A percentile compares a stretch with the other conserved stretches of the same genome.
These are phyloP conservation scores for Hydrophis major DNA, from an alignment of 2,797 vertebrate species.

Conservation along the genomic window DNA sequence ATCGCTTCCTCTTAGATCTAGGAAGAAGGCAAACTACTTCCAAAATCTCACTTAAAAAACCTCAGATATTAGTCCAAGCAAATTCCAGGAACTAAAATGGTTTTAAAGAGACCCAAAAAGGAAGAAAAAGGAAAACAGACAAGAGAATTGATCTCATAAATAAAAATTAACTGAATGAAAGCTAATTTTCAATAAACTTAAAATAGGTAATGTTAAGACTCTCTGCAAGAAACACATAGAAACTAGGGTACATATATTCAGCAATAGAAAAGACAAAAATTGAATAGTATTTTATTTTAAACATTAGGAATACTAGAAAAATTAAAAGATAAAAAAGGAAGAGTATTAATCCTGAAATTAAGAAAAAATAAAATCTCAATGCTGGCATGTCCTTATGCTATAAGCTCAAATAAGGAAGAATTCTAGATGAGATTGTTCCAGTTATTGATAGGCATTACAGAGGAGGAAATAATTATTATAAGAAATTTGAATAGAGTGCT, in stretches of 20 bases:
- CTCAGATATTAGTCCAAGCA: neutral
- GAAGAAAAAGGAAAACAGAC: neutral
- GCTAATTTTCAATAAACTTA: neutral
- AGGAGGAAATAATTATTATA: neutral
- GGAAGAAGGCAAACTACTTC: neutral
- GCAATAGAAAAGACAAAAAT: neutral
- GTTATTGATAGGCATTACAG: neutral
- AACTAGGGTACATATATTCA: neutral
- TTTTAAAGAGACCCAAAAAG: neutral
- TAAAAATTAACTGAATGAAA: neutral
- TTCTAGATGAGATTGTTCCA: neutral
- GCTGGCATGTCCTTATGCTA: neutral
- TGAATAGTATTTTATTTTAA: neutral
- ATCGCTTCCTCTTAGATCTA: neutral
- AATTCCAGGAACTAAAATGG: neutral
- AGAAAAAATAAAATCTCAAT: neutral
- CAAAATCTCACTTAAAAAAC: neutral
- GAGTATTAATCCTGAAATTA: neutral
- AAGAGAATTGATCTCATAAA: neutral
- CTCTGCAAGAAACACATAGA: neutral
- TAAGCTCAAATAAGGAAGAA: neutral
- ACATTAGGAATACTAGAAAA: neutral
- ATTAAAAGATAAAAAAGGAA: neutral
- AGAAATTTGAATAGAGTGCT: neutral
- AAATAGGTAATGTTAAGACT: neutral